These are phyloP conservation scores for Ruditapes philippinarum DNA, from an alignment of 1,140 invertebrate genomes.

Conservation along the genomic window DNA sequence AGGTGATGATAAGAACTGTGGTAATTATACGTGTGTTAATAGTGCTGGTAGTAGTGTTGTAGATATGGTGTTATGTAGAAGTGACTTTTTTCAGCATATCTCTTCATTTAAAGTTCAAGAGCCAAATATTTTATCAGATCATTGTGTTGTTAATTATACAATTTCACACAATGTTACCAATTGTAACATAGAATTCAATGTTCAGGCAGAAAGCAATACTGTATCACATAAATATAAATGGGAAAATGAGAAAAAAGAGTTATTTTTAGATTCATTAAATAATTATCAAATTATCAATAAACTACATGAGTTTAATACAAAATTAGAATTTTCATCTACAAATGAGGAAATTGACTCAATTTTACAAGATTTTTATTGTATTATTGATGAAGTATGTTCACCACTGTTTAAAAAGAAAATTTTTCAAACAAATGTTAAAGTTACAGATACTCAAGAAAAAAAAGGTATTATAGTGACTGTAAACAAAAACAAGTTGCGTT, in stretches of 20 bases:
- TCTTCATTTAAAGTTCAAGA: neutral
- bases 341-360: neutral
- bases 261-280: neutral
- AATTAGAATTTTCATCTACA: neutral
- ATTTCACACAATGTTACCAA: neutral
- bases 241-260: conserved; percentile 3
- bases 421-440: neutral
- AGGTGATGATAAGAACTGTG: neutral
- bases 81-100: neutral
- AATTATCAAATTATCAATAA: neutral
- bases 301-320: neutral
- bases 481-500: neutral
- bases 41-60: neutral
- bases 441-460: neutral
- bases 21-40: conserved; percentile 23
- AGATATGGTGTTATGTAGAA: conserved; percentile 12
- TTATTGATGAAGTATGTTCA: neutral
- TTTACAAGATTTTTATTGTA: neutral
- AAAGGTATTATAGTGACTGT: conserved; percentile 38
- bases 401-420: conserved; percentile 24
- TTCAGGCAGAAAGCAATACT: neutral
- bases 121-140: conserved; percentile 44
- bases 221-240: neutral
- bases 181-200: neutral
- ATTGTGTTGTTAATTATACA: neutral